These are phyloP conservation scores for Hesperia comma DNA, from an alignment of 2,888 invertebrate genomes.

Conservation along the genomic window DNA sequence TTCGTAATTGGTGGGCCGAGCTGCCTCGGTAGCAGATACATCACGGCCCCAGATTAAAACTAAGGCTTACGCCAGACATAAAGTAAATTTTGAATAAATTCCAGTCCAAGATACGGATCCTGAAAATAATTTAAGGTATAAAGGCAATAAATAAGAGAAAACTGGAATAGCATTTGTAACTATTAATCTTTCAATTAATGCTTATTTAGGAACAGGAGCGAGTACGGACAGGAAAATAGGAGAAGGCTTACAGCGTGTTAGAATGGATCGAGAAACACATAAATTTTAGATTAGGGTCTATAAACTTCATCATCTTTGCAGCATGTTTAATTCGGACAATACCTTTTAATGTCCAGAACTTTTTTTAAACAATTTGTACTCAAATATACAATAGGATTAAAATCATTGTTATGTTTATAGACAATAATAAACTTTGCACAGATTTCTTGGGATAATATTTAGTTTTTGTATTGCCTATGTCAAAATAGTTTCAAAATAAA, in stretches of 20 bases:
- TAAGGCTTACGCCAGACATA: constrained; percentile 44
- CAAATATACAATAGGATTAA: too few species aligned
- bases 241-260: neutral
- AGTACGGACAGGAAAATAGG: neutral
- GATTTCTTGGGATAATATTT: too few species aligned
- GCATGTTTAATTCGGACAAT: too few species aligned
- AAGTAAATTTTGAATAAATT: neutral
- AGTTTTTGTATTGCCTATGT: too few species aligned
- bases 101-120: neutral
- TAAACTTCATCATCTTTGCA: neutral
- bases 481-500: too few species aligned
- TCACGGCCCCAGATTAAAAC: constrained; percentile 61
- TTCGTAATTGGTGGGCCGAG: constrained; percentile 74
- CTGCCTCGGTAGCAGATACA: constrained; percentile 71
- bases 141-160: constrained; percentile 8
- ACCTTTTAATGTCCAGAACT: too few species aligned
- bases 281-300: neutral
- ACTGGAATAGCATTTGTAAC: neutral
- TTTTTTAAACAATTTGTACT: too few species aligned
- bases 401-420: too few species aligned
- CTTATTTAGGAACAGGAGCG: neutral
- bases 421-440: too few species aligned
- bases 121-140: constrained; percentile 4
- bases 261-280: neutral
- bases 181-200: constrained; percentile 5